Percentiles rank a stretch among this genome's conserved stretches.
These are phyloP conservation scores for Blastobasis adustella DNA, from an alignment of 2,888 invertebrate genomes.

Conservation along the genomic window DNA sequence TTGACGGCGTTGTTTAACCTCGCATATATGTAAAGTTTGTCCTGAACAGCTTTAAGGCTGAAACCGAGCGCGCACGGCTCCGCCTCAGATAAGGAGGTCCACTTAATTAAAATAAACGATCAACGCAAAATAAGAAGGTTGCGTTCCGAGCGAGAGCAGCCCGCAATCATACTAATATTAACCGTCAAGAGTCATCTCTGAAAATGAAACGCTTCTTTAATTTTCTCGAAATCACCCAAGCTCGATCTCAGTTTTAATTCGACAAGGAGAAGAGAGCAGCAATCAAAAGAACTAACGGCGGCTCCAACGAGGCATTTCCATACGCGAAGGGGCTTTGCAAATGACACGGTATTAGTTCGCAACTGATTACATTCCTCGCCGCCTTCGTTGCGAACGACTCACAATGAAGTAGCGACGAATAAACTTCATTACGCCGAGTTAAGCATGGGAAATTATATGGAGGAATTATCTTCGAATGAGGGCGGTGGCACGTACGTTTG, in stretches of 20 bases:
- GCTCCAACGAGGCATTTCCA: conserved; percentile 68
- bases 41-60: background rate
- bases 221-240: conserved; percentile 60
- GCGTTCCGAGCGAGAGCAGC: conserved; percentile 35
- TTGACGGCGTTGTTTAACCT: conserved; percentile 29
- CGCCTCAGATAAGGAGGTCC: conserved; percentile 27
- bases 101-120: conserved; percentile 54
- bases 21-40: conserved; percentile 5
- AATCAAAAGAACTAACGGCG: conserved; percentile 71
- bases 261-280: conserved; percentile 56
- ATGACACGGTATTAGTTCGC: conserved; percentile 69
- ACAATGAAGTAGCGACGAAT: conserved; percentile 70
- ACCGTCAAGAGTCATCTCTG: conserved; percentile 52
- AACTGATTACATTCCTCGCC: conserved; percentile 71
- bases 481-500: conserved; percentile 50
- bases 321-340: conserved; percentile 62
- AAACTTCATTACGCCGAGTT: conserved; percentile 71
- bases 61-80: conserved; percentile 13
- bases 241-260: conserved; percentile 67
- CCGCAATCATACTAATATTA: conserved; percentile 65
- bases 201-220: conserved; percentile 66
- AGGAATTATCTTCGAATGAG: conserved; percentile 67
- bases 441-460: conserved; percentile 71
- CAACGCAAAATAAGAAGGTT: conserved; percentile 43
- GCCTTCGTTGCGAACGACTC: conserved; percentile 60